Percentiles rank a stretch among this genome's conserved stretches.
Conservation (phyloP, 2,888 invertebrate species). For the Zootermopsis nevadensis region DNA sequence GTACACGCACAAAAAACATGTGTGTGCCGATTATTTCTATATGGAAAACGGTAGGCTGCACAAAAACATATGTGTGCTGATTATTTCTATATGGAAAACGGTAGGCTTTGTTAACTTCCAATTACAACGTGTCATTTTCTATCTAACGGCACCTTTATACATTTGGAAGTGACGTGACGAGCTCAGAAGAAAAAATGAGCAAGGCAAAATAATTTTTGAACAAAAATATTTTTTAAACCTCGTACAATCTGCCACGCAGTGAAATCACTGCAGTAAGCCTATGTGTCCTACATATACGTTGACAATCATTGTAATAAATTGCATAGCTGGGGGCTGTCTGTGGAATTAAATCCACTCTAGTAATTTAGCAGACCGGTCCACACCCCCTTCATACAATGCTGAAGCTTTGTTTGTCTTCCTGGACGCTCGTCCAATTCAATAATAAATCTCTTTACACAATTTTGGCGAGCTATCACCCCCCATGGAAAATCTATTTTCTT, state of each 20-base stretch:
- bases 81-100: neutral
- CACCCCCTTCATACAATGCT: neutral
- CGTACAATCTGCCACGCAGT: neutral
- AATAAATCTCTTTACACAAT: neutral
- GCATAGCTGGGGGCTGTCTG: neutral
- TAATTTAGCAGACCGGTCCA: too few relatives aligned
- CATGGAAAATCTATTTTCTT: neutral
- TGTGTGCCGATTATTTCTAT: neutral
- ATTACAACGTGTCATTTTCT: neutral
- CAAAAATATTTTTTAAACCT: neutral
- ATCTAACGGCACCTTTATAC: neutral
- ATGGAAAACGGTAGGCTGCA: neutral
- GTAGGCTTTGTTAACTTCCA: conserved; percentile 1
- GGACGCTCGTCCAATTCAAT: neutral
- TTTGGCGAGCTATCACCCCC: neutral
- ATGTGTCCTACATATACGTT: neutral
- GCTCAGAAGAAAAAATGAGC: neutral
- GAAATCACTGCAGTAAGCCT: too few relatives aligned
- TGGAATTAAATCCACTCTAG: neutral
- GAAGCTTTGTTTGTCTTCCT: neutral
- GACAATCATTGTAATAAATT: neutral
- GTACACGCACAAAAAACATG: neutral
- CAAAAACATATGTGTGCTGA: neutral
- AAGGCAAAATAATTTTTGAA: neutral
- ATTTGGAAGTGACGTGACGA: neutral